A percentile compares a stretch with the other conserved stretches of the same genome.
These are phyloP conservation scores for Centruroides vittatus DNA, from an alignment of 1,140 invertebrate species.

Conservation along the genomic window DNA sequence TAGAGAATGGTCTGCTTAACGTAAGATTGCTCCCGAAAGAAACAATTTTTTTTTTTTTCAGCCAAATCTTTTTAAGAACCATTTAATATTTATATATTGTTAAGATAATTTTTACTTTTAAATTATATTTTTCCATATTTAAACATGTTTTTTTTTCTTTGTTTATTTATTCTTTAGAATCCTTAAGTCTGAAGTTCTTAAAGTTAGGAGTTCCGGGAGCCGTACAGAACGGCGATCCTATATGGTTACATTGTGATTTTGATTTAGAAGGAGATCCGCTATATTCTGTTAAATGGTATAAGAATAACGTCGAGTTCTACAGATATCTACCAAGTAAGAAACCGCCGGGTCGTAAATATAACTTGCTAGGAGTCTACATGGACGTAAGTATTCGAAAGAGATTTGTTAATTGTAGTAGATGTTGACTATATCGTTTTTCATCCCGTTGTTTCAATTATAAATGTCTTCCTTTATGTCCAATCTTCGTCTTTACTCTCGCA, in stretches of 20 bases:
- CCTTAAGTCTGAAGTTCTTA: constrained; percentile 10
- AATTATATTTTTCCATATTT: no score
- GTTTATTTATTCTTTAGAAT: neutral
- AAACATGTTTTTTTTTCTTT: no score
- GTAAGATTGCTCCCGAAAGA: no score
- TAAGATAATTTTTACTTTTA: no score
- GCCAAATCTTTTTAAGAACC: no score
- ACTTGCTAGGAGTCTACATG: constrained; percentile 15
- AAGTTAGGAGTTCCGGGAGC: constrained; percentile 19
- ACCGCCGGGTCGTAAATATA: constrained; percentile 13
- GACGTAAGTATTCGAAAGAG: constrained; percentile 16
- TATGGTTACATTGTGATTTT: constrained; percentile 19
- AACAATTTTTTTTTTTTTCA: no score
- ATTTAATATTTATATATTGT: no score
- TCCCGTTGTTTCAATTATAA: no score
- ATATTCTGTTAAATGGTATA: constrained; percentile 20
- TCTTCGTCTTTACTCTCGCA: no score
- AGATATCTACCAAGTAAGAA: constrained; percentile 12
- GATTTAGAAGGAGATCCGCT: constrained; percentile 20
- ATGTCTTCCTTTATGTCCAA: no score
- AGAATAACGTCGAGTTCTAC: constrained; percentile 21
- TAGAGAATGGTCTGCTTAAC: no score
- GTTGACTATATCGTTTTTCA: no score
- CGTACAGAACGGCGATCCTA: constrained; percentile 16
- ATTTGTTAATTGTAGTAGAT: neutral